Base-by-base conservation (phyloP, 2,797 vertebrate species). In the Enteromius treurensis region DNA sequence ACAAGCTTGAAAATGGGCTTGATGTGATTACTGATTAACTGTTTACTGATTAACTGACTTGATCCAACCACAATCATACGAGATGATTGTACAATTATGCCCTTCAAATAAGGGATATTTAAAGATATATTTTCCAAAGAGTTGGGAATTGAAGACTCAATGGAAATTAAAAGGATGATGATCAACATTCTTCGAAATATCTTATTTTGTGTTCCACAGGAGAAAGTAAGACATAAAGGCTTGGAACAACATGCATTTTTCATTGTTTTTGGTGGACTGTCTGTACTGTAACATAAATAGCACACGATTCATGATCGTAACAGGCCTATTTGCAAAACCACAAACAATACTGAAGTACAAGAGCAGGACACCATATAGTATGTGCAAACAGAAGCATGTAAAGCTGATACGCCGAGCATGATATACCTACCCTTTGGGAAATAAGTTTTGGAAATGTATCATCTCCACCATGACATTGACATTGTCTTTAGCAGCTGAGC, bases 381-480 rank as follows among this genome's bases (percentile, higher is more conserved):
- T 34, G 5, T 45, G 51, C 51, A 60, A 23, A 68, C 17, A 49
- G 71, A 29, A 77, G 53, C 10, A n/a, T 10, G 9, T 45, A 76
- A 53, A 74, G 51, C 47, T 53, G 60, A 64, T 60, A 67, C 21
- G 51, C 32, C 11, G 51, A 60, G 64, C 11, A 32, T 40, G 40
- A 79, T 64, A 79, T 64, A 83, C 97, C 97, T 93, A 99, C 98
- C 97, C 98, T 84, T 98, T 98, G 82, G 96, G 96, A 91, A 99
- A 97, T 80, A 99, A 93, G 93, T 99, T 96, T 91, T 97, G 98
- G 93, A 99, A 99, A 90, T 97, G 97, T 92, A 99, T 99, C 97
- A 99, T 99, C 93, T 99, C 98, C 93, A 98, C 97, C 91, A 99
- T 98, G 89, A 99, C 97, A 29, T 95, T 96, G 82, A 97, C 96